Evolutionary conservation across 2,113 vertebrate genomes (phyloP).

Genomic region (Erpornis zantholeuca): DNA sequence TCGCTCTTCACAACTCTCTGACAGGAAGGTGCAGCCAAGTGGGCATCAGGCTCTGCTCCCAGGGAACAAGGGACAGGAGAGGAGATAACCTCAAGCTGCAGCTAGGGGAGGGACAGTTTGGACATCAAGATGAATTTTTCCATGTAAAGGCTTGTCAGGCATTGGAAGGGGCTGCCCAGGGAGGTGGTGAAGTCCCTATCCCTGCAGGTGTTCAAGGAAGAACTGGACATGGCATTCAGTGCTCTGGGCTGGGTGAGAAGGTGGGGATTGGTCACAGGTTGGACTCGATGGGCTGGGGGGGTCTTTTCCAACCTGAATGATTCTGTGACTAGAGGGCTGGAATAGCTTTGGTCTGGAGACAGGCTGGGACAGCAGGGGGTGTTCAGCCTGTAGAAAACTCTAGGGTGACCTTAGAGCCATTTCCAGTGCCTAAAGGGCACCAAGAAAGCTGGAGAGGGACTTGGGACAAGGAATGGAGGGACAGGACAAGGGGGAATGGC

Average conservation of each 20-base stretch:
- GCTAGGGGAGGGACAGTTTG: too few species aligned
- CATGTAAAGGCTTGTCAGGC: fast-evolving
- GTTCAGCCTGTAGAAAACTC: background rate
- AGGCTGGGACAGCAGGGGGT: background rate
- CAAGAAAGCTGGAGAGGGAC: background rate
- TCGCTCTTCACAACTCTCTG: background rate
- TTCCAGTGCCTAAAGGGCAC: background rate
- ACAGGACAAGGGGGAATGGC: background rate
- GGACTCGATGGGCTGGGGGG: background rate
- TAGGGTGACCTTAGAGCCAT: background rate
- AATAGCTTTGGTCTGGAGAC: background rate
- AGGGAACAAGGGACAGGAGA: too few species aligned
- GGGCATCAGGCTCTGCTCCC: background rate
- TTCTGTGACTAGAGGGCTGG: background rate
- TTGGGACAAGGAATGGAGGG: background rate
- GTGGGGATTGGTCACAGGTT: background rate
- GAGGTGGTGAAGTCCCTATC: too few species aligned
- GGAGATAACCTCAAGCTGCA: background rate
- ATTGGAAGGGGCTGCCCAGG: background rate
- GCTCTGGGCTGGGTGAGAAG: background rate
- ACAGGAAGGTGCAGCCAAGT: background rate
- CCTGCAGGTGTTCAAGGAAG: background rate
- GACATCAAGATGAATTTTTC: background rate
- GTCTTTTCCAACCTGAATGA: background rate
- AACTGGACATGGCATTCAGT: background rate